Base-by-base conservation (phyloP, 2,888 invertebrate genomes). In the Rhabditophanes sp. region DNA sequence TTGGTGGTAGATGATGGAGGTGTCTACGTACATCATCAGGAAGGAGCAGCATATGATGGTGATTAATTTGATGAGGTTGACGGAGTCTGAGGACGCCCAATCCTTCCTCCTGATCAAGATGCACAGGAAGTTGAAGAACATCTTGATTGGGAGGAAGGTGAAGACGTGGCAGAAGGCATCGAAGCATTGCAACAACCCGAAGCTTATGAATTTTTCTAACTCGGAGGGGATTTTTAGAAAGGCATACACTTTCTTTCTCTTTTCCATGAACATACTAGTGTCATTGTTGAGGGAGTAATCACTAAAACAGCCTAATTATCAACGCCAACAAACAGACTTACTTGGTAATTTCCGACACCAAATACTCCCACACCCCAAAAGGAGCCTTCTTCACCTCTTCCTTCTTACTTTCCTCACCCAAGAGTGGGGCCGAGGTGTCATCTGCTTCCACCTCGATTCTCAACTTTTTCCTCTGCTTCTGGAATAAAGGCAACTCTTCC, bases 81-180 rank as follows among this genome's bases (percentile, higher is more conserved):
- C 93, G 44, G 83, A 80, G 72, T 96, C 54, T 3, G 64, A 55
- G 5, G 55, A 44, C 3, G 54, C 49, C 58, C 57, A 63, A 4
- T 30, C 41, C 18, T 47, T 47, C 1, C 45, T 24, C 9, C 50
- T 46, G 7, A 46, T 27, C 2, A 50, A 11, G 5, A 33, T 38
- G 4, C 54, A 53, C 21, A 50, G 24, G 6, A 58, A 18, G 9
- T 49, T 48, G 44, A 24, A 30, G n/a, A 19, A 33, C 9, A 3
- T 12, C 40, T 30, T 1, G 6, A 30, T n/a, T 9, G 96, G 96
- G 52, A 96, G 73, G 72, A 93, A 88, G 34, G 96, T 93, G 68
- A 90, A 90, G 35, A 93, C 79, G 72, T 85, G 93, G 33, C 93
- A 73, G 68, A 99, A 84, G 14, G 90, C 88, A 70, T 99, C 96